Evolutionary conservation across 2,888 invertebrate genomes (phyloP), one percentile per base, ranked within the genome.

Genomic region (Corbicula japonica): DNA sequence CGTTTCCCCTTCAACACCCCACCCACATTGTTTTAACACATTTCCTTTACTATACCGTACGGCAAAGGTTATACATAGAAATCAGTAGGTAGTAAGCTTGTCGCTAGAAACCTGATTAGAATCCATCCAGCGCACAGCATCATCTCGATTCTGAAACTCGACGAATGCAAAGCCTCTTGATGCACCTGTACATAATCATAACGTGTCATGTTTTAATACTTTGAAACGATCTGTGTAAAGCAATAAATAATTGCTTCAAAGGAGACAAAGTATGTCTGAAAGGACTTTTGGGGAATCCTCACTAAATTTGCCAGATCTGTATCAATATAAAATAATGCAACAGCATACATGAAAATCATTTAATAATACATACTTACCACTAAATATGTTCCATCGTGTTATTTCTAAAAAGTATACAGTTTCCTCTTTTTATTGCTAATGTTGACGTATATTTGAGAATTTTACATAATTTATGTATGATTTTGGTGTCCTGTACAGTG

Each of bases 61-160:
- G 66, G 66, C 70, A 74, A 48, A 62, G 73, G 75, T 44, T 61
- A 58, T 50, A 71, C 70, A 66, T 60, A 75, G 63, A 54, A 75
- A 70, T 68, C 75, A n/a, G n/a, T n/a, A n/a, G 72, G 75, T 70
- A 80, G 80, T 76, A 80, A 68, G 62, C 46, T 58, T 60, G 61
- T 52, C 62, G 50, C 72, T 50, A 72, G 76, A 87, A 96, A 97
- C 97, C 96, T 97, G 96, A 95, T 97, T 97, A 95, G 96, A 95
- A 94, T 97, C 97, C 97, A 98, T 97, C 97, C 97, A 97, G 94
- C 96, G 96, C 94, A 96, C 96, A 93, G 98, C 97, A 95, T 97
- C 97, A 94, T 96, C 95, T 94, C 96, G 95, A 94, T 96, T 96
- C 94, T 96, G 95, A 96, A 98, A 98, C 95, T 98, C 98, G 95